Conservation (phyloP, 1,140 invertebrate species). For the Zaprionus inermis region DNA sequence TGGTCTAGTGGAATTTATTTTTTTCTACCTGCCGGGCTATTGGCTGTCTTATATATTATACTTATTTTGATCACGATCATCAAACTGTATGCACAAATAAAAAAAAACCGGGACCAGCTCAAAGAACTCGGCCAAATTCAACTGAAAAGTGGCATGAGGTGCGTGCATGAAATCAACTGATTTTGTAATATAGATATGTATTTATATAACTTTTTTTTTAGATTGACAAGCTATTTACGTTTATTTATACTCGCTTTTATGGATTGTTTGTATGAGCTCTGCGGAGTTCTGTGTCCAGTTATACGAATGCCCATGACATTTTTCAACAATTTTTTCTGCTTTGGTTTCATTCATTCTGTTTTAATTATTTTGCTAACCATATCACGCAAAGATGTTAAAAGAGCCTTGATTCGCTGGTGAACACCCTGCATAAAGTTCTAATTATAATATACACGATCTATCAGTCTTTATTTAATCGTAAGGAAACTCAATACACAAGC, state of each 20-base stretch:
- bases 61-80: background rate
- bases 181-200: background rate
- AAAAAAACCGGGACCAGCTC: background rate
- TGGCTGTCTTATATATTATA: background rate
- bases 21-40: background rate
- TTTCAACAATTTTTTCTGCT: too few species aligned
- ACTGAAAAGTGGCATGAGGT: background rate
- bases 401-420: background rate
- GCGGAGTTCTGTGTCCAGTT: background rate
- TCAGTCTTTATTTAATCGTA: too few species aligned
- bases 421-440: background rate
- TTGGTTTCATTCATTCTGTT: background rate
- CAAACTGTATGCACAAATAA: background rate
- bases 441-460: background rate
- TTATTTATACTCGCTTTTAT: constrained; percentile 2
- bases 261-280: background rate
- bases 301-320: too few species aligned
- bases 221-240: constrained; percentile 1
- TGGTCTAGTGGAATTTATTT: background rate
- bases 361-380: constrained; percentile 1
- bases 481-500: too few species aligned
- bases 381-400: background rate
- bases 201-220: background rate
- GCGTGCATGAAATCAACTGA: background rate
- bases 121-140: background rate